Percentiles rank a stretch among this genome's conserved stretches.
phyloP scores from a whole-genome alignment of 2,797 vertebrate species.

The Epinephelus malabaricus region DNA sequence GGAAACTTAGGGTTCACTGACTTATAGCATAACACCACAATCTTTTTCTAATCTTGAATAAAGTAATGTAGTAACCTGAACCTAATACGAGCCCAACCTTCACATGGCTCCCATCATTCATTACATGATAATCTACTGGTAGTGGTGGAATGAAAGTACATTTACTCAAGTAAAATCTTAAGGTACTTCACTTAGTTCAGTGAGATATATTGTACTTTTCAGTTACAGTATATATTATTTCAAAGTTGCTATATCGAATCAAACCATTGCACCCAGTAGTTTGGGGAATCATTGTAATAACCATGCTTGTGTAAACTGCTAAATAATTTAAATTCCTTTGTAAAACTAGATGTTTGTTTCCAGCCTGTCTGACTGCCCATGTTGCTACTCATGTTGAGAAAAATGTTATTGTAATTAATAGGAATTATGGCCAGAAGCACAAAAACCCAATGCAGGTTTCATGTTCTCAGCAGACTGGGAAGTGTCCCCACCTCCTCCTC shows the following conservation, averaged over 20 bases:
- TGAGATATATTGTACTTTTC: neutral
- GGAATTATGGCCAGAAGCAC: neutral
- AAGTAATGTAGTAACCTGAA: too few species aligned
- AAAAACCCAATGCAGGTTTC: neutral
- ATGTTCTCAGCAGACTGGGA: neutral
- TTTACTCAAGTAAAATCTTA: too few species aligned
- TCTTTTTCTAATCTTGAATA: too few species aligned
- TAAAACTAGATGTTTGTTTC: too few species aligned
- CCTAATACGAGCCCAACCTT: too few species aligned
- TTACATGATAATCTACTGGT: too few species aligned
- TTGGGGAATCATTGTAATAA: neutral
- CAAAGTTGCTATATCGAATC: neutral
- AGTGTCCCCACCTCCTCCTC: neutral
- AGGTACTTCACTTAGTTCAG: too few species aligned
- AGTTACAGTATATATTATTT: too few species aligned
- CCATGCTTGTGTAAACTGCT: neutral
- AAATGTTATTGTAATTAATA: neutral
- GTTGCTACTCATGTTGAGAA: neutral
- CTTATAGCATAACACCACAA: too few species aligned
- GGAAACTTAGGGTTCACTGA: too few species aligned
- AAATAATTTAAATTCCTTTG: neutral
- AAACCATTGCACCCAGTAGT: neutral
- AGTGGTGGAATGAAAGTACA: too few species aligned
- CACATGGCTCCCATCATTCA: too few species aligned
- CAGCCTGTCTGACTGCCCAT: neutral